phyloP scores from a whole-genome alignment of 2,113 vertebrate species.

The Rhea americana region DNA sequence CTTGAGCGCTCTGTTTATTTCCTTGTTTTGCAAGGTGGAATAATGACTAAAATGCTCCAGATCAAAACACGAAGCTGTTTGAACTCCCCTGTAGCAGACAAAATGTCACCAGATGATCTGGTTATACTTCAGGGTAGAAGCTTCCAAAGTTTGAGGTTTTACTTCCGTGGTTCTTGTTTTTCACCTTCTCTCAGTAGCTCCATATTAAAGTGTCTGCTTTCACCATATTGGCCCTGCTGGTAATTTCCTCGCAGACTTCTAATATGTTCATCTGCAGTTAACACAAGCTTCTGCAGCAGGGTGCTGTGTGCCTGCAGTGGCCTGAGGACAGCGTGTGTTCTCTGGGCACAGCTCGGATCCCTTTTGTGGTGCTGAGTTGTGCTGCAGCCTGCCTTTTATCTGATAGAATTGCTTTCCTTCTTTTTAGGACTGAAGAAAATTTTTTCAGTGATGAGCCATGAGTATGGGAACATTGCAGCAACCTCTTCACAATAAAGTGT shows the following conservation, averaged over 20 bases:
- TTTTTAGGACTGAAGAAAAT: neutral
- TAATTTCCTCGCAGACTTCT: neutral
- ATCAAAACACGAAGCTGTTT: neutral
- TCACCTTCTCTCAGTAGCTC: neutral
- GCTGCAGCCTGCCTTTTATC: neutral
- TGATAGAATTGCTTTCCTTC: neutral
- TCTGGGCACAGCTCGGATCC: neutral
- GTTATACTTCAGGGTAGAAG: neutral
- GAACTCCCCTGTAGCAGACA: neutral
- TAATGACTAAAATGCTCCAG: neutral
- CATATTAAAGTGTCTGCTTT: rapidly evolving
- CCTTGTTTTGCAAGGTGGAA: neutral
- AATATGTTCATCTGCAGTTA: neutral
- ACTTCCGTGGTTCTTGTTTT: neutral
- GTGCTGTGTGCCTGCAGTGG: neutral
- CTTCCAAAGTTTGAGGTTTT: neutral
- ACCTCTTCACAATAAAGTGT: neutral
- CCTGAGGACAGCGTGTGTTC: rapidly evolving
- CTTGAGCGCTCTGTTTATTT: neutral
- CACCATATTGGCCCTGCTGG: neutral
- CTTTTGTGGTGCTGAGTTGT: neutral
- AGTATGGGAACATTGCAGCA: neutral
- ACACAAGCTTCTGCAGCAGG: rapidly evolving
- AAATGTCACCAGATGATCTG: neutral
- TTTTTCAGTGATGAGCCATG: neutral